Evolutionary conservation across 2,888 invertebrate genomes (phyloP), one percentile per base, ranked within the genome.

Genomic region (Callimorpha dominula): DNA sequence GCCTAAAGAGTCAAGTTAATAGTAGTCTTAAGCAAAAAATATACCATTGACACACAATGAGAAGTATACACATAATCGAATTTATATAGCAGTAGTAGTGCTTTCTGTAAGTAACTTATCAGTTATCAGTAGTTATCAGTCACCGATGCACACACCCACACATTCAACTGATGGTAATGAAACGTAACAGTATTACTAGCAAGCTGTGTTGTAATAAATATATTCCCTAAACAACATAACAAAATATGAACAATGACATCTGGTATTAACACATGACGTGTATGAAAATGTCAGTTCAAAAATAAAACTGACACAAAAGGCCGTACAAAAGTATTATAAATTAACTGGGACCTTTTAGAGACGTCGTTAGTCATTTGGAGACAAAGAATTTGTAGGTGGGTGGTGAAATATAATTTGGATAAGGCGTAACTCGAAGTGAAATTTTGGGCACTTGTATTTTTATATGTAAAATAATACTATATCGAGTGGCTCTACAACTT

Each of bases 261-360:
- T n/a, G 68, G 73, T 65, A 76, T 70, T 65, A 67, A 65, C 72
- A 76, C 65, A 64, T 69, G 78, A 74, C 71, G 66, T 60, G 70
- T 43, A 63, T 68, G 66, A 75, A 77, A 75, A 74, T 73, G 66
- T 73, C 76, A 74, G 52, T 40, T 40, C 68, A 74, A 78, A 77
- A 77, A 75, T 72, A 76, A 75, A 70, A 60, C 64, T 73, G 62
- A 66, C 67, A 74, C 73, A 69, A 74, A 84, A 69, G 73, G 72
- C 71, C 69, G 40, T 76, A 82, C 82, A 84, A 82, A 84, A 80
- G 77, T 82, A 77, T 80, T 76, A 82, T 82, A 82, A 79, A 82
- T 84, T 78, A 82, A 78, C 83, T 60, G 73, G 64, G 54, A 71
- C 68, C 73, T 72, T 84, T 69, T 74, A 82, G 82, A 82, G 78